Conservation (phyloP, 2,797 vertebrate species). For the Sciurus vulgaris region DNA sequence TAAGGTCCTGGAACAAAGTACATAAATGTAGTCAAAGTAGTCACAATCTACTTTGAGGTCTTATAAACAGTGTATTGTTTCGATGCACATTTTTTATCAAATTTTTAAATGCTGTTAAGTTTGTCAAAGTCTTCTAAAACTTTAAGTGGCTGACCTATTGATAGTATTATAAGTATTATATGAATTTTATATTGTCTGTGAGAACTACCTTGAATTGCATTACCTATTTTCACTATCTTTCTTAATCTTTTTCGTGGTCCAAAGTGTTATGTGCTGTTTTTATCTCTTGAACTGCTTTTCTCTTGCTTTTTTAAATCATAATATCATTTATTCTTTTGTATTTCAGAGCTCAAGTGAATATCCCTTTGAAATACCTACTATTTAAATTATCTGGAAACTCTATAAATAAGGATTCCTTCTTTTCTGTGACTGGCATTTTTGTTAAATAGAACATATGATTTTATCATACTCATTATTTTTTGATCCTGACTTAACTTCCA, state of each 20-base stretch:
- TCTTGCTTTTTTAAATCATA: not conserved
- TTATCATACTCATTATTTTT: conserved; percentile 11
- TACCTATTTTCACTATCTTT: not conserved
- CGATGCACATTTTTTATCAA: conserved; percentile 28
- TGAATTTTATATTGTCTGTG: conserved; percentile 30
- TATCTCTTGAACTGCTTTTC: not conserved
- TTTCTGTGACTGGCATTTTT: conserved; percentile 47
- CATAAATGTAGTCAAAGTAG: not conserved
- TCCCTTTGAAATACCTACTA: conserved; percentile 35
- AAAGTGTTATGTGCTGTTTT: conserved; percentile 36
- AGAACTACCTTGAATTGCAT: conserved; percentile 12
- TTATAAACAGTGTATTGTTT: not conserved
- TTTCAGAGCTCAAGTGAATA: conserved; percentile 36
- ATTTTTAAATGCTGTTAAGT: not conserved
- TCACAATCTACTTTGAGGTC: not conserved
- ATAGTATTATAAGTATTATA: conserved; percentile 7
- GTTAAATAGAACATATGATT: conserved; percentile 39
- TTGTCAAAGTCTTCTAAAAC: conserved; percentile 44
- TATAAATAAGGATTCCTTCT: conserved; percentile 7
- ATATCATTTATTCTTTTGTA: conserved; percentile 15
- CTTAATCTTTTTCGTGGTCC: not conserved
- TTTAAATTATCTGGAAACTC: conserved; percentile 56
- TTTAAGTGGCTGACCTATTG: not conserved
- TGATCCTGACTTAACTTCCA: conserved; percentile 43
- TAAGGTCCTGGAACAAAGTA: not conserved